phyloP scores from a whole-genome alignment of 1,140 invertebrate species.

The Polyergus mexicanus region DNA sequence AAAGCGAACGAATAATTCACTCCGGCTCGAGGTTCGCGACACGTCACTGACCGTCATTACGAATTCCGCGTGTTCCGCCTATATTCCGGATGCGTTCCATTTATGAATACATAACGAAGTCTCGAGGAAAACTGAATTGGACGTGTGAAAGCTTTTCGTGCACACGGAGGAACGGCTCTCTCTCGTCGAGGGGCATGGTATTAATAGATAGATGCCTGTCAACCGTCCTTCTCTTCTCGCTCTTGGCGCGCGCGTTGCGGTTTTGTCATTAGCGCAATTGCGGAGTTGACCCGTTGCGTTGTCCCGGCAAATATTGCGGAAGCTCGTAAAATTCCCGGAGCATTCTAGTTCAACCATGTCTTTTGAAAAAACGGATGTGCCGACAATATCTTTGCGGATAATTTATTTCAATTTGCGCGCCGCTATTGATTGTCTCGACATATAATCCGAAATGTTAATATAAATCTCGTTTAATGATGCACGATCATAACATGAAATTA shows the following conservation, averaged over 20 bases:
- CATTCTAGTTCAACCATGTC: background rate
- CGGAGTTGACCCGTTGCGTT: background rate
- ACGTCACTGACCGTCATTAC: slow-evolving; percentile 71
- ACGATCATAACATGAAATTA: background rate
- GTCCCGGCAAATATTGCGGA: slow-evolving; percentile 21
- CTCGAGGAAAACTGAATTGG: slow-evolving; percentile 67
- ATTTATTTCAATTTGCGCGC: background rate
- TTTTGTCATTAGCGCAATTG: slow-evolving; percentile 67
- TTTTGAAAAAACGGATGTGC: background rate
- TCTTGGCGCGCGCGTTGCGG: slow-evolving; percentile 3
- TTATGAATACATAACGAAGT: slow-evolving; percentile 81
- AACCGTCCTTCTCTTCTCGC: background rate
- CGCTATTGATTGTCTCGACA: too few species aligned
- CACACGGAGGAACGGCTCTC: background rate
- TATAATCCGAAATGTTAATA: background rate
- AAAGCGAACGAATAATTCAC: slow-evolving; percentile 44
- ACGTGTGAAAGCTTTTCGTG: slow-evolving; percentile 39
- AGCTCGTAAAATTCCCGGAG: background rate
- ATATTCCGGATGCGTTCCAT: slow-evolving; percentile 78
- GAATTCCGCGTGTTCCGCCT: slow-evolving; percentile 76
- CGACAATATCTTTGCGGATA: background rate
- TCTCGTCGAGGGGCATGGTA: slow-evolving; percentile 17
- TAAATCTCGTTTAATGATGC: background rate
- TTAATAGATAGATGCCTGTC: slow-evolving; percentile 57
- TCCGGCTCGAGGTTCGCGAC: background rate